Evolutionary conservation across 2,797 vertebrate species (phyloP).

Genomic region (Nyctalus aviator): DNA sequence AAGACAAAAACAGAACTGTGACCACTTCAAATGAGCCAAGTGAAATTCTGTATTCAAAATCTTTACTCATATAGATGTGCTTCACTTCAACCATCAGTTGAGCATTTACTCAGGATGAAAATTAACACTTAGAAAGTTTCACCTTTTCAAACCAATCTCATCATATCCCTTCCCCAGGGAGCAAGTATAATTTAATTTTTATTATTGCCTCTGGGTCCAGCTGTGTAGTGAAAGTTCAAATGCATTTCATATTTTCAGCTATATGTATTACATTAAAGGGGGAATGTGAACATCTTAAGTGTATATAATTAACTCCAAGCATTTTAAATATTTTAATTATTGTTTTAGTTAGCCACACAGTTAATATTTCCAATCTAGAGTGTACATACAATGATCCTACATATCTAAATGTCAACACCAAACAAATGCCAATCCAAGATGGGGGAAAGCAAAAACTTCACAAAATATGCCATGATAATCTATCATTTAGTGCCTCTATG

Average conservation of each 20-base stretch:
- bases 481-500: not conserved
- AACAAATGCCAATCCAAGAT: constrained; percentile 20
- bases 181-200: constrained; percentile 34
- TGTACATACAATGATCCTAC: not conserved
- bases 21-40: not conserved
- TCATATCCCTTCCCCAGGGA: not conserved
- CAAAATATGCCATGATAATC: not conserved
- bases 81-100: not conserved
- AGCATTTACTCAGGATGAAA: constrained; percentile 33
- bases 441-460: constrained; percentile 6
- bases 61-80: not conserved
- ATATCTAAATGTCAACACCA: constrained; percentile 40
- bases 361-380: constrained; percentile 38
- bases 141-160: constrained; percentile 49
- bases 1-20: not conserved
- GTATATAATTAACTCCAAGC: constrained; percentile 43
- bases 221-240: constrained; percentile 42
- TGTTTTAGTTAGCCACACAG: constrained; percentile 23
- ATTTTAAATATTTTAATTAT: constrained; percentile 75
- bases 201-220: constrained; percentile 38
- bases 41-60: not conserved
- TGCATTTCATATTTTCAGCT: not conserved
- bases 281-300: constrained; percentile 50
- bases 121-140: not conserved
- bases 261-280: constrained; percentile 31